Base-by-base conservation (phyloP, 2,888 invertebrate genomes). In the Terebella lapidaria region DNA sequence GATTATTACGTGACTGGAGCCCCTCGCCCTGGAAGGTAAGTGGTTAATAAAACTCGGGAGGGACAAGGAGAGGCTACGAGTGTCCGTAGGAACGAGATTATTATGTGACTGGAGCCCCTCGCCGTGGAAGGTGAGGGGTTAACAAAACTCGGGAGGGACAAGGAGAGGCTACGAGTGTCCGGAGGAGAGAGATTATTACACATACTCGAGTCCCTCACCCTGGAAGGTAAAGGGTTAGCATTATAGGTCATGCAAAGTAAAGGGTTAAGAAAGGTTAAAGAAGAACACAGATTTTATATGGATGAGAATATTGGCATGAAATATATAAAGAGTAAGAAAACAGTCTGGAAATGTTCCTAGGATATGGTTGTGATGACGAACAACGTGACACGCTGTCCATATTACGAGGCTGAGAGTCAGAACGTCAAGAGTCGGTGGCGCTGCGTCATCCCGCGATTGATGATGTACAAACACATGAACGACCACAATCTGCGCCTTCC, bases 1-100 rank as follows among this genome's bases (percentile, higher is more conserved):
- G 79, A 79, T 58, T 77, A 79, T 63, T 79, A 77, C 64, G 78
- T 78, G 2, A 78, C 67, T 79, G 79, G 79, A 74, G 77, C 54
- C 72, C 74, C 20, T 67, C 73, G 5, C 72, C 70, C 25, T 76
- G 76, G 77, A 72, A 68, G 70, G 76, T 73, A 62, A 68, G 56
- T 10, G 35, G 35, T 79, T 5, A 63, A n/a, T n/a, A n/a, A n/a
- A n/a, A n/a, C n/a, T n/a, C n/a, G n/a, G n/a, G n/a, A n/a, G n/a
- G n/a, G n/a, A n/a, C n/a, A n/a, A 3, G 65, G 75, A 28, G 65
- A 75, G 80, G 75, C 2, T 79, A 76, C 59, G 80, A 80, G 61
- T 80, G 80, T 67, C 71, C 80, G 3, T 79, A 80, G 62, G 80
- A 80, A 59, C 54, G 72, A 20, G 79, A 79, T 58, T 77, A 79